These are phyloP conservation scores for Drosophila falleni DNA, from an alignment of 2,888 invertebrate genomes.

Conservation along the genomic window DNA sequence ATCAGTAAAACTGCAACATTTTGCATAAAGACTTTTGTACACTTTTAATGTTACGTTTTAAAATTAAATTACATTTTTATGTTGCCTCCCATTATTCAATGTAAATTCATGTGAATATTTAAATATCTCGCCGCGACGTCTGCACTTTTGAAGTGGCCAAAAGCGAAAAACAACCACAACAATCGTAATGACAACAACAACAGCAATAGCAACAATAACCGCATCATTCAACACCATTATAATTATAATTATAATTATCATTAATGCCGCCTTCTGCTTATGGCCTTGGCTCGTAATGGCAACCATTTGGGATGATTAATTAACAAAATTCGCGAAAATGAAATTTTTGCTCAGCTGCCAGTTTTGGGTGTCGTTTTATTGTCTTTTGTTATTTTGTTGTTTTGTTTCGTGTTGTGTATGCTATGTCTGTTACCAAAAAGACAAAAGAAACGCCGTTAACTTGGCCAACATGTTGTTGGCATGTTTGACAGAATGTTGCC, in stretches of 20 bases:
- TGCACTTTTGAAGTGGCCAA: conserved; percentile 13
- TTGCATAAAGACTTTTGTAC: background rate
- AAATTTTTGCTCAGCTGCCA: conserved; percentile 34
- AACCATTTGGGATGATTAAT: conserved; percentile 69
- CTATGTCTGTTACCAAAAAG: conserved; percentile 18
- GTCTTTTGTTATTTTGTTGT: conserved; percentile 38
- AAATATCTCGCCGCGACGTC: conserved; percentile 23
- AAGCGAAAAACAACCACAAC: background rate
- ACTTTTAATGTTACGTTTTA: conserved; percentile 11
- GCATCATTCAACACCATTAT: conserved; percentile 46
- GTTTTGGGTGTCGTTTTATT: conserved; percentile 53
- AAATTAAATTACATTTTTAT: conserved; percentile 27
- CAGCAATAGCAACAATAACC: conserved; percentile 1
- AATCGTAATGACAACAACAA: conserved; percentile 18
- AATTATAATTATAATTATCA: conserved; percentile 59
- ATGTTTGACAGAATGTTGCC: conserved; percentile 38
- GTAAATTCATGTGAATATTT: conserved; percentile 38
- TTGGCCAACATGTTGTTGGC: conserved; percentile 36
- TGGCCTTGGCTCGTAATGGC: conserved; percentile 52
- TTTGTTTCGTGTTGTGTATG: conserved; percentile 36
- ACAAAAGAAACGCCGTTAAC: conserved; percentile 68
- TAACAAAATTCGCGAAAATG: conserved; percentile 62
- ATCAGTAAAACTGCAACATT: conserved; percentile 21
- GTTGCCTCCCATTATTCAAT: conserved; percentile 30
- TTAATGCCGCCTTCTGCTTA: conserved; percentile 54